Evolutionary conservation across 2,113 vertebrate genomes (phyloP).

Genomic region (Cinclus mexicanus): DNA sequence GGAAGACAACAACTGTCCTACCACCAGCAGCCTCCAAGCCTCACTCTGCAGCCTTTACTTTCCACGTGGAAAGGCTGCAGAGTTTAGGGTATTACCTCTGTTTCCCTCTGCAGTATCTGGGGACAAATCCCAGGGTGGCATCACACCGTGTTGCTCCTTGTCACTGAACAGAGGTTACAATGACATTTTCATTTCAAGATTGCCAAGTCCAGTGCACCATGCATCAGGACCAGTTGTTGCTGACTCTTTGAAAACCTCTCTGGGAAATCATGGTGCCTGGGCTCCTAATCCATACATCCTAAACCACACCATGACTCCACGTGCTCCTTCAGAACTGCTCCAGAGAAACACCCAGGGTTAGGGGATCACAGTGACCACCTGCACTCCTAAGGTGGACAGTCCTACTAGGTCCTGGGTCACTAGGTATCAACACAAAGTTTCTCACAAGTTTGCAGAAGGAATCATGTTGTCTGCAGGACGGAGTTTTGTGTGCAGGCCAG

Average conservation of each 20-base stretch:
- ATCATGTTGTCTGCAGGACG: background rate
- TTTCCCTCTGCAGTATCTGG: background rate
- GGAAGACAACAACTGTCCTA: background rate
- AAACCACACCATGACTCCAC: rapidly evolving
- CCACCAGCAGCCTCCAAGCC: background rate
- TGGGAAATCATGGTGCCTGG: background rate
- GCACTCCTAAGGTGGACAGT: background rate
- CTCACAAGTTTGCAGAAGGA: background rate
- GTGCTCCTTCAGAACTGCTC: background rate
- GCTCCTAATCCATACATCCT: background rate
- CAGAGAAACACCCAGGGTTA: background rate
- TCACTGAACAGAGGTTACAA: background rate
- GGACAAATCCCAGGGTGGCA: background rate
- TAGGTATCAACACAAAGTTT: background rate
- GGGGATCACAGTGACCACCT: background rate
- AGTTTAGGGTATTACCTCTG: background rate
- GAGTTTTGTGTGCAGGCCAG: background rate
- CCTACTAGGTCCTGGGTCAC: background rate
- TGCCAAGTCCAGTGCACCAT: background rate
- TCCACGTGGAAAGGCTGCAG: background rate
- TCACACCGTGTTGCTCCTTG: background rate
- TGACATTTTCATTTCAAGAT: background rate
- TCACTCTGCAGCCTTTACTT: background rate
- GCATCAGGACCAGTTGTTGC: background rate
- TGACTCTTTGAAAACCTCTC: background rate